Evolutionary conservation across 2,888 invertebrate genomes (phyloP).

Genomic region (Strigamia transsilvanica): DNA sequence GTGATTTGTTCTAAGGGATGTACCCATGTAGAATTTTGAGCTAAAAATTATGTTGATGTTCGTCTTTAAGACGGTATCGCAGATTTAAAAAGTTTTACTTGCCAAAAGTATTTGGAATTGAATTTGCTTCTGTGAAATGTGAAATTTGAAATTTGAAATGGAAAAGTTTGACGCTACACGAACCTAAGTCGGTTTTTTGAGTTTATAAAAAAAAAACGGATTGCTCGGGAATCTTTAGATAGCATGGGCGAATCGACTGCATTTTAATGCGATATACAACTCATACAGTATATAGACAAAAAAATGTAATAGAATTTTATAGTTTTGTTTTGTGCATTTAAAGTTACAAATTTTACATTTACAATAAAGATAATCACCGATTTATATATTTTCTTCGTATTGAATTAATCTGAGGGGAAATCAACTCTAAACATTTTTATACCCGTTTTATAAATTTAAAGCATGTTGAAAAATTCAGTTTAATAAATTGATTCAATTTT

Average conservation of each 20-base stretch:
- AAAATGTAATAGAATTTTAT: background rate
- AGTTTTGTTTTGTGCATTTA: background rate
- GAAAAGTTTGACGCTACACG: conserved; percentile 15
- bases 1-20: conserved; percentile 7
- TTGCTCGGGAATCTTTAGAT: background rate
- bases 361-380: too few species aligned
- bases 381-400: background rate
- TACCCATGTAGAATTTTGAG: background rate
- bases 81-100: background rate
- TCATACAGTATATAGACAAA: background rate
- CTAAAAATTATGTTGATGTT: conserved; percentile 2
- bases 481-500: conserved; percentile 1
- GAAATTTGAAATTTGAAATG: conserved; percentile 28
- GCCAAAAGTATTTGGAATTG: conserved; percentile 5
- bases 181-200: background rate
- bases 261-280: background rate
- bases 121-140: conserved; percentile 17
- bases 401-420: background rate
- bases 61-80: background rate
- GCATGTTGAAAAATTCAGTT: background rate
- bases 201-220: background rate
- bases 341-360: too few species aligned
- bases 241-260: background rate
- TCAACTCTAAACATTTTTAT: background rate
- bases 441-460: background rate